These are phyloP conservation scores for Varecia variegata DNA, from an alignment of 2,797 vertebrate genomes.

Conservation along the genomic window DNA sequence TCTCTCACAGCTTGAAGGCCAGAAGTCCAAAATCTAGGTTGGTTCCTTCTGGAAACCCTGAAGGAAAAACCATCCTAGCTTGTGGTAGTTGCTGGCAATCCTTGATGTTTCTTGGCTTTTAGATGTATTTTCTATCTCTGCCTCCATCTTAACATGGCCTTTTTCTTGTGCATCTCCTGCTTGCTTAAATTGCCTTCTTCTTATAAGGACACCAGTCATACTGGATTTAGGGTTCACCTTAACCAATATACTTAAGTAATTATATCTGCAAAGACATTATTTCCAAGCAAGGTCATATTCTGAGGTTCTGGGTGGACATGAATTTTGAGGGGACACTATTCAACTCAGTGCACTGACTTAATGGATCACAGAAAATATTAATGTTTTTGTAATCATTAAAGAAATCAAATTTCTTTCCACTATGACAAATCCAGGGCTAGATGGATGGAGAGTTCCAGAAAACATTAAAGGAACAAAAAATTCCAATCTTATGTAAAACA, in stretches of 20 bases:
- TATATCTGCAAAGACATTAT: not conserved
- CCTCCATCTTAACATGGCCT: not conserved
- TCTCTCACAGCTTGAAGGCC: not conserved
- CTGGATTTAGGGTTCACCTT: not conserved
- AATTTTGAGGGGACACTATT: not conserved
- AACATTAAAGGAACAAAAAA: not conserved
- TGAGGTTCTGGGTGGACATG: not conserved
- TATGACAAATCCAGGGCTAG: not conserved
- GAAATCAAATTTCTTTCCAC: not conserved
- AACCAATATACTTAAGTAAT: not conserved
- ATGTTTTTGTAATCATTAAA: not conserved
- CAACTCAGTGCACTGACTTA: not conserved
- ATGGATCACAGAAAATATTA: not conserved
- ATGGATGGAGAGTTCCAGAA: not conserved
- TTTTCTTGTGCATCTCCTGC: not conserved
- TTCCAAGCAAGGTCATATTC: not conserved
- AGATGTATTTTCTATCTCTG: not conserved
- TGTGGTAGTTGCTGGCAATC: not conserved
- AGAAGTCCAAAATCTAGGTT: not conserved
- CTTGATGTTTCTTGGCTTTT: not conserved
- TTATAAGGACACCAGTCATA: not conserved
- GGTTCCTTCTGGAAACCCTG: not conserved
- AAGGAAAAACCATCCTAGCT: not conserved
- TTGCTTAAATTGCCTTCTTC: not conserved
- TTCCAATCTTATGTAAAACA: not conserved